Conservation (phyloP, 23 tunicate genomes). For the Ascidia mentula region DNA sequence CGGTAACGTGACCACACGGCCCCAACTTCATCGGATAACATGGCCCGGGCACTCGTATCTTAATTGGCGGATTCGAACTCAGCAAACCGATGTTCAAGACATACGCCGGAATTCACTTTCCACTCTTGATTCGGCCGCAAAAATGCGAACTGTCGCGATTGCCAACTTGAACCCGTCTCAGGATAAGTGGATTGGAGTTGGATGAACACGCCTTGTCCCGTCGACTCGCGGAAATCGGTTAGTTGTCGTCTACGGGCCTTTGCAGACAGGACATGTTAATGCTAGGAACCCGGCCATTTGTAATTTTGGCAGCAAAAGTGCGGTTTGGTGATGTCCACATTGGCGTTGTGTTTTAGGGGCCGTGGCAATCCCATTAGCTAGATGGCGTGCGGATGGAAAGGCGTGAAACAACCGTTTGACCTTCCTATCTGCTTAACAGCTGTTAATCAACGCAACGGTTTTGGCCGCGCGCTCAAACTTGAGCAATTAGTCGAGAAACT, state of each 20-base stretch:
- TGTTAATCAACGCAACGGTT: neutral
- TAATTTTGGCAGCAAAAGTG: no score
- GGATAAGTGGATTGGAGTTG: neutral
- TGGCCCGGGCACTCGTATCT: no score
- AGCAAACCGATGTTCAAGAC: no score
- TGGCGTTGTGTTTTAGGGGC: neutral
- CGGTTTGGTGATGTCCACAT: neutral
- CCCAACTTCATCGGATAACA: no score
- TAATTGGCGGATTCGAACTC: no score
- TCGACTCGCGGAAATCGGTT: neutral
- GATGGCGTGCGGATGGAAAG: neutral
- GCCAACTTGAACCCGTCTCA: neutral
- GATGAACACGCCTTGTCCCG: neutral
- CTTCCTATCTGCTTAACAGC: neutral
- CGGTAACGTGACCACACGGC: no score
- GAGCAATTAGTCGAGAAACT: neutral
- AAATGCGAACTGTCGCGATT: no score
- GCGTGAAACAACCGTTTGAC: conserved; percentile 2
- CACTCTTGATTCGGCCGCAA: no score
- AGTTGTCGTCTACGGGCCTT: neutral
- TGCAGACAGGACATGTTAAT: neutral
- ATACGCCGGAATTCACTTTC: no score
- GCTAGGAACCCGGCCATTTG: no score
- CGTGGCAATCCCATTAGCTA: neutral
- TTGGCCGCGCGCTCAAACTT: neutral